Evolutionary conservation across 2,113 vertebrate genomes (phyloP).

Genomic region (Hyperoodon ampullatus): DNA sequence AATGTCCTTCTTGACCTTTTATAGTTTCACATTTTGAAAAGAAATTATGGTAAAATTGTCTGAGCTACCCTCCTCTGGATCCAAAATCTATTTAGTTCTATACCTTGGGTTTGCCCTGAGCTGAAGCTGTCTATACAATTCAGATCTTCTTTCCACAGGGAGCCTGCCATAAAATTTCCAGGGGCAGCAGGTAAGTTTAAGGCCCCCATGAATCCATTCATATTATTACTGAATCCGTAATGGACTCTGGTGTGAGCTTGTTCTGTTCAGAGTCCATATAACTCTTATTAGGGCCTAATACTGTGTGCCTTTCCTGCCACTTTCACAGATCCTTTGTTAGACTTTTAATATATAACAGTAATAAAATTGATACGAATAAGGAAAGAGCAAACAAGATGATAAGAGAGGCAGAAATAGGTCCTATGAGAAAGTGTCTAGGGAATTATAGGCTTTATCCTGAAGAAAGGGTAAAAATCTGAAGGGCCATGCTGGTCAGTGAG

Average conservation of each 20-base stretch:
- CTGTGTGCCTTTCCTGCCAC: not conserved
- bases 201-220: not conserved
- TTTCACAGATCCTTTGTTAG: not conserved
- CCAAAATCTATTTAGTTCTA: not conserved
- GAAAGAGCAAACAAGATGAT: not conserved
- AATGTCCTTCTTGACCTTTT: conserved; percentile 53
- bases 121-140: not conserved
- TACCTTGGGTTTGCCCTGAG: not conserved
- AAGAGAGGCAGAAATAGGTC: not conserved
- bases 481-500: not conserved
- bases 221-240: not conserved
- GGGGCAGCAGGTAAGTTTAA: not conserved
- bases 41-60: conserved; percentile 59
- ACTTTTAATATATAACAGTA: not conserved
- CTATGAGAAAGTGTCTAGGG: not conserved
- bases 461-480: not conserved
- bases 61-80: not conserved
- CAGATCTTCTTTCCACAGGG: not conserved
- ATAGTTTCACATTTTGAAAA: conserved; percentile 64
- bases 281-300: too few species aligned
- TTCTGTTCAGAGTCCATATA: not conserved
- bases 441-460: not conserved
- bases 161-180: not conserved
- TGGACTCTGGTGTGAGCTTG: not conserved
- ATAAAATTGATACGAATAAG: not conserved